Evolutionary conservation across 92 coral and sea anemone species (phyloP), one percentile per base, ranked within the genome.

Genomic region (Epizoanthus fatuus): DNA sequence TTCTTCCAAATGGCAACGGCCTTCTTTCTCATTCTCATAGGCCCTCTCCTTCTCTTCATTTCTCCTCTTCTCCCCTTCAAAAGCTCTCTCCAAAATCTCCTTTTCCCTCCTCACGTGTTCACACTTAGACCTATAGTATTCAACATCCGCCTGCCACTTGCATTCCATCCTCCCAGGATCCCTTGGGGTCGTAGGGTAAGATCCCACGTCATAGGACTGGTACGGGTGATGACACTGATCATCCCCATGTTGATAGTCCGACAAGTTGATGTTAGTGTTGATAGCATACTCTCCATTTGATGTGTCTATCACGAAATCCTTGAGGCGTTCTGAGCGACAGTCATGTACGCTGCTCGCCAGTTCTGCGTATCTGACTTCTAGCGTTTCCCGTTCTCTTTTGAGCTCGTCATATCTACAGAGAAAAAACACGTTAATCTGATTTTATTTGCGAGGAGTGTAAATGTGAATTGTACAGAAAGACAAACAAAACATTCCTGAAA

Each of bases 61-160:
- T 42, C 95, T 93, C 55, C 91, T 87, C 84, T 83, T 87, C 67
- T 94, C 97, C 2, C 89, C 86, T 54, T 92, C 92, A 71, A 89
- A 91, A 2, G 95, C 93, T 40, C 89, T 87, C 63, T 94, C 89
- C 81, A 94, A 84, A 60, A 87, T 80, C 69, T 94, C 98, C 76
- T 92, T 94, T 35, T 94, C 96, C 39, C 89, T 91, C 42, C 82
- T 92, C 35, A 90, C 91, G 44, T 93, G 95, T 12, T 94, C 94
- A n/a, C 91, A 94, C 78, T 94, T 92, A 8, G 93, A 73, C 70
- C 94, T 94, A 72, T 83, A 94, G 71, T 92, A 92, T n/a, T 94
- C 98, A 3, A 80, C 83, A 45, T 94, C 98, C 45, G 91, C 83
- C 64, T 72, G 69, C 87, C 87, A 37, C 42, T 82, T 73, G 71